Conservation (phyloP, 2,113 vertebrate species). For the Oxygymnocypris stewartii region DNA sequence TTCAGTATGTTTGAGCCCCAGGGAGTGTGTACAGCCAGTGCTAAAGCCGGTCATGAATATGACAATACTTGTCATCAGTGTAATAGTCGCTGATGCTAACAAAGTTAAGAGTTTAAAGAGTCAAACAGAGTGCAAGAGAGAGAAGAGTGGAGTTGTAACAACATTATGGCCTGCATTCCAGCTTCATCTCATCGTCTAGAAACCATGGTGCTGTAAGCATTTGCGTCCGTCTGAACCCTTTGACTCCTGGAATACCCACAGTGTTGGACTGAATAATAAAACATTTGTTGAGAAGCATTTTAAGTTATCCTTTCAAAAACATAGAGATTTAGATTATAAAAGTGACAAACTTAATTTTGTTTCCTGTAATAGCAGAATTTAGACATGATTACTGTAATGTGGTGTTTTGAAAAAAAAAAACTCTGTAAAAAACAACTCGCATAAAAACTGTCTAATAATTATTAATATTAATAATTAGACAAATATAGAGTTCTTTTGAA, state of each 20-base stretch:
- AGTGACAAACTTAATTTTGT: background rate
- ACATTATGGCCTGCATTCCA: background rate
- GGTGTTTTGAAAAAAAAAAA: too few relatives aligned
- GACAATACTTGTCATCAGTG: background rate
- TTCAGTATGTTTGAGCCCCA: background rate
- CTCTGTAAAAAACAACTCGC: background rate
- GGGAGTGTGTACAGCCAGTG: background rate
- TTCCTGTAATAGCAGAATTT: background rate
- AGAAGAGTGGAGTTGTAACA: background rate
- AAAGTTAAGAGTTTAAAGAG: slow-evolving; percentile 15
- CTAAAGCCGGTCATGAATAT: background rate
- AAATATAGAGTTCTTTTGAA: too few relatives aligned
- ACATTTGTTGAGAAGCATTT: background rate
- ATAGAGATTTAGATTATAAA: background rate
- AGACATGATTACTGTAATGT: background rate
- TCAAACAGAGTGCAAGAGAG: background rate
- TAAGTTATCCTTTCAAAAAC: background rate
- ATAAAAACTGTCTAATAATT: background rate
- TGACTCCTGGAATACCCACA: background rate
- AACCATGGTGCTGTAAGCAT: background rate
- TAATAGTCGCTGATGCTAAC: background rate
- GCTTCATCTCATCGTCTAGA: background rate
- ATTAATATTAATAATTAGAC: background rate
- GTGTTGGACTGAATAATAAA: background rate
- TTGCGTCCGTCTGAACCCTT: background rate